Base-by-base conservation (phyloP, 2,888 invertebrate species). In the Leucoma salicis region DNA sequence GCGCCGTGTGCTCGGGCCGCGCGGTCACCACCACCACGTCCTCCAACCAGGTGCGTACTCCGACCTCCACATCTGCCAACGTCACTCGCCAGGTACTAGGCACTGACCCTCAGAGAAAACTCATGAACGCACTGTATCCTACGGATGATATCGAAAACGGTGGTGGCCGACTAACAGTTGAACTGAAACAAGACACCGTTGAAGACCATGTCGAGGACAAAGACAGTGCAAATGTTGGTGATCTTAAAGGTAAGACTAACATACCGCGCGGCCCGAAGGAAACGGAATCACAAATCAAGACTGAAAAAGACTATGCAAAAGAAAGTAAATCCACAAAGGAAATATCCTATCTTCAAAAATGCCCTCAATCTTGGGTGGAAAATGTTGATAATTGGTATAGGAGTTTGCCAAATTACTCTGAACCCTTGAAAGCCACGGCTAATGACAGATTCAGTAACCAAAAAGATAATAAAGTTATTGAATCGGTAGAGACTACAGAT, bases 1-100 rank as follows among this genome's bases (percentile, higher is more conserved):
- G 83, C 75, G 76, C 80, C 70, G 85, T 83, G 75, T 69, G 85
- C 71, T 77, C 84, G 76, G 87, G 86, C 78, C 88, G 89, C 81
- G 87, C 88, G 72, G 83, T 85, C 79, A 87, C 89, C 76, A 84
- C 82, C 80, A 86, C 88, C 77, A 84, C 90, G 68, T 78, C 88
- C 50, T 85, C 88, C 76, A 83, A 87, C 76, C 88, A 88, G 88
- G 88, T 88, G 85, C 84, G 88, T 85, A 84, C 72, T 45, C 41
- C 45, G 32, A 35, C 41, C 28, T 33, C 42, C 27, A 42, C 34
- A 31, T 32, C 37, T 38, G 14, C 14, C 33, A 27, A 13, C 40
- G 16, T 10, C 43, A 37, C 47, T 35, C 45, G 37, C 31, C 41
- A 39, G 42, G 38, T 38, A 33, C 37, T 11, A 33, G 21, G n/a